phyloP scores from a whole-genome alignment of 2,797 vertebrate species.

The Poeciliopsis infans region DNA sequence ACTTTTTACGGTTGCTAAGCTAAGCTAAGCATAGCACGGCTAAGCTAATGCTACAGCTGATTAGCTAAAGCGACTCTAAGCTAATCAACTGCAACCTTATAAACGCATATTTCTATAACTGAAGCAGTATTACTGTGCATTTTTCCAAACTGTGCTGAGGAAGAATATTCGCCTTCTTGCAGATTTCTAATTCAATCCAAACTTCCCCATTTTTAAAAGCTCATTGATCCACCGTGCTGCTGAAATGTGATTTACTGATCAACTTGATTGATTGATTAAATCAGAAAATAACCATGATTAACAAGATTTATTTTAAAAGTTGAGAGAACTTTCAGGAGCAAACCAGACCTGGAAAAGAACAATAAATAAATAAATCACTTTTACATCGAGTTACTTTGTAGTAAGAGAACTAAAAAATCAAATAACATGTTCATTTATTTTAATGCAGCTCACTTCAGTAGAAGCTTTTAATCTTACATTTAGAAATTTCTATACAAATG shows the following conservation, averaged over 20 bases:
- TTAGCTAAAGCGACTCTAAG: neutral
- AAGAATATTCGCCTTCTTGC: neutral
- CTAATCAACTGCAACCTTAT: neutral
- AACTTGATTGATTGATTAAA: no score
- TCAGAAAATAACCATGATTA: neutral
- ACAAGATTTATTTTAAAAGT: neutral
- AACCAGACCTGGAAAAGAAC: neutral
- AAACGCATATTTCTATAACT: neutral
- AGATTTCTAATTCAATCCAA: neutral
- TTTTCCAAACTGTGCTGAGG: neutral
- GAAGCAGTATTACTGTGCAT: constrained; percentile 14
- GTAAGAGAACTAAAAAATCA: no score
- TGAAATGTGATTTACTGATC: no score
- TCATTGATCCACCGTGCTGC: no score
- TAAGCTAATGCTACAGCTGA: neutral
- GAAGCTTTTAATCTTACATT: no score
- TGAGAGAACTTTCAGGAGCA: neutral
- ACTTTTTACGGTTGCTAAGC: neutral
- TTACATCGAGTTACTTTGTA: no score
- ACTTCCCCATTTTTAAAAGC: neutral
- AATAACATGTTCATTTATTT: no score
- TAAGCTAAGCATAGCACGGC: neutral
- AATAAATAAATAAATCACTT: no score
- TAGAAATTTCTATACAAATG: no score
- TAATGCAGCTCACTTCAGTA: no score